These are phyloP conservation scores for Drosophila pandora DNA, from an alignment of 1,140 invertebrate species.

Conservation along the genomic window DNA sequence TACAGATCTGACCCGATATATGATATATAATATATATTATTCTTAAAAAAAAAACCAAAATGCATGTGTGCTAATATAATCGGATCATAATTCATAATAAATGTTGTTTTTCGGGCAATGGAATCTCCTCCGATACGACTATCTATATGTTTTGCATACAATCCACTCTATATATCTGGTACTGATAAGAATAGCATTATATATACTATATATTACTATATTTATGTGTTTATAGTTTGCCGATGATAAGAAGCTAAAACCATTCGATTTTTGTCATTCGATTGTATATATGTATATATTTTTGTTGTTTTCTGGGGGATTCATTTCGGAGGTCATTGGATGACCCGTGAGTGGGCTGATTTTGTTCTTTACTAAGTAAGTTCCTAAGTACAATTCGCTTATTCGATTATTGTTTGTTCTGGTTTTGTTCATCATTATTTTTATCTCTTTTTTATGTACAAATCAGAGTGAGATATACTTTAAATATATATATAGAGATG, in stretches of 20 bases:
- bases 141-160: constrained; percentile 16
- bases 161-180: constrained; percentile 14
- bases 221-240: constrained; percentile 1
- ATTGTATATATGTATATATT: neutral
- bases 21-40: constrained; percentile 7
- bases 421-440: constrained; percentile 5
- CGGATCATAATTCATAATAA: constrained; percentile 9
- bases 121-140: constrained; percentile 6
- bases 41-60: constrained; percentile 6
- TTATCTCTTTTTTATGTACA: constrained; percentile 31
- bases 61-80: neutral
- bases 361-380: constrained; percentile 21
- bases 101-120: neutral
- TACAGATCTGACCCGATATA: neutral
- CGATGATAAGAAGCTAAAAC: constrained; percentile 17
- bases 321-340: constrained; percentile 22
- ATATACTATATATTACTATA: constrained; percentile 4
- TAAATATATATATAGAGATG: neutral
- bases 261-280: neutral
- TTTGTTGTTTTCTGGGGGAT: no score
- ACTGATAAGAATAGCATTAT: constrained; percentile 11
- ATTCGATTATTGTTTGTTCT: constrained; percentile 18
- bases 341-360: constrained; percentile 16
- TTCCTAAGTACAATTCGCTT: constrained; percentile 44
- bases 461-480: constrained; percentile 16